A percentile compares a stretch with the other conserved stretches of the same genome.
phyloP scores from a whole-genome alignment of 2,113 vertebrate species.

The Tragulus kanchil region DNA sequence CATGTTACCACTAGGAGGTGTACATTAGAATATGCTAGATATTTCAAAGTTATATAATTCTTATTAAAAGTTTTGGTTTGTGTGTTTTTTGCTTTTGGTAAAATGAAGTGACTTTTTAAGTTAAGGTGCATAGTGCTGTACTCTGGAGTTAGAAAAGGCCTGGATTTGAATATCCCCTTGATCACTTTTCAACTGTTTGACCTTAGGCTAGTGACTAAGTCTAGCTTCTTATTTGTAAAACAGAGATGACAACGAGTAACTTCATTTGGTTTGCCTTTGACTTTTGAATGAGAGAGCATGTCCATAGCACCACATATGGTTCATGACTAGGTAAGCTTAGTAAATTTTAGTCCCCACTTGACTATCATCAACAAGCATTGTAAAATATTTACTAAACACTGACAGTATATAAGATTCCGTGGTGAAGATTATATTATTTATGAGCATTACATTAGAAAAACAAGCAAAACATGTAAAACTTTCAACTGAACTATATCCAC shows the following conservation, averaged over 20 bases:
- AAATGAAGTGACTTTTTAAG: not conserved
- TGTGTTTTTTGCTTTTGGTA: not conserved
- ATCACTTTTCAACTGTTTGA: not conserved
- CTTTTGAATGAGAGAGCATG: not conserved
- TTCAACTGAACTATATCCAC: not conserved
- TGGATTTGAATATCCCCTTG: not conserved
- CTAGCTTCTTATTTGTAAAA: not conserved
- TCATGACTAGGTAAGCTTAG: not conserved
- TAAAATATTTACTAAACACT: constrained; percentile 2
- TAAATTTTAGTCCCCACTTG: not conserved
- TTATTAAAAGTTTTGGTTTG: not conserved
- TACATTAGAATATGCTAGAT: not conserved
- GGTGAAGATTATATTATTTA: not conserved
- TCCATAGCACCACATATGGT: not conserved
- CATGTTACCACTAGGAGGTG: not conserved
- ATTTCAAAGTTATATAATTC: not conserved
- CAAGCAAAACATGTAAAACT: not conserved
- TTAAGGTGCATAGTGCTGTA: not conserved
- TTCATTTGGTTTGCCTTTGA: not conserved
- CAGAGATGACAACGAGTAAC: not conserved
- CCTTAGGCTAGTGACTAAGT: not conserved
- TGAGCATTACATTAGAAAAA: not conserved
- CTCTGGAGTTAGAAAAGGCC: not conserved
- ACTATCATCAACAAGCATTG: not conserved
- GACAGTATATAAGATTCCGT: not conserved